These are phyloP conservation scores for Dinothrombium tinctorium DNA, from an alignment of 1,140 invertebrate genomes.

Conservation along the genomic window DNA sequence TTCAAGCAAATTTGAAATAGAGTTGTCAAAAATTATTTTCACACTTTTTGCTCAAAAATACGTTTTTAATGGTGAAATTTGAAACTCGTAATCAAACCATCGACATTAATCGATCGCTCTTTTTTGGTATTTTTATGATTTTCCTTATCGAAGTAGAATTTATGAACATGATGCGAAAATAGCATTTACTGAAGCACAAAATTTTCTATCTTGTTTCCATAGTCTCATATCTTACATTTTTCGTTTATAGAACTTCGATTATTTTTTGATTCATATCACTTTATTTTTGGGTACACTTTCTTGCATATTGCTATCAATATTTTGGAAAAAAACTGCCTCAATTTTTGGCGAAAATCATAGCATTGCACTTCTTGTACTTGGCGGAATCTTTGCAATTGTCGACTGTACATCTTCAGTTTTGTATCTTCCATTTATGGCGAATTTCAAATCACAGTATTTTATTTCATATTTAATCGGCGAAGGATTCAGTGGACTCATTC, in stretches of 20 bases:
- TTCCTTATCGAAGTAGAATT: too few relatives aligned
- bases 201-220: too few relatives aligned
- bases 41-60: too few relatives aligned
- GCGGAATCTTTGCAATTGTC: slow-evolving; percentile 55
- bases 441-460: slow-evolving; percentile 43
- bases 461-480: slow-evolving; percentile 40
- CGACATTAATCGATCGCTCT: too few relatives aligned
- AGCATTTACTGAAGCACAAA: too few relatives aligned
- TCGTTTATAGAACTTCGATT: not conserved
- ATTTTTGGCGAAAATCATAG: slow-evolving; percentile 37
- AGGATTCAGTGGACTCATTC: slow-evolving; percentile 66
- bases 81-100: too few relatives aligned
- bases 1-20: too few relatives aligned
- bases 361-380: slow-evolving; percentile 41
- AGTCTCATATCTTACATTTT: too few relatives aligned
- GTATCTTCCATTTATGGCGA: slow-evolving; percentile 70
- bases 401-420: slow-evolving; percentile 75
- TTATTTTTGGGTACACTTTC: slow-evolving; percentile 36
- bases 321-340: slow-evolving; percentile 37
- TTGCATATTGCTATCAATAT: slow-evolving; percentile 41
- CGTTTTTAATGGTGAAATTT: too few relatives aligned
- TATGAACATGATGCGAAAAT: too few relatives aligned
- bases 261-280: not conserved
- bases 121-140: too few relatives aligned
- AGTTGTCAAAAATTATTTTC: too few relatives aligned